Evolutionary conservation across 2,797 vertebrate species (phyloP).

Genomic region (Delichon dasypus): DNA sequence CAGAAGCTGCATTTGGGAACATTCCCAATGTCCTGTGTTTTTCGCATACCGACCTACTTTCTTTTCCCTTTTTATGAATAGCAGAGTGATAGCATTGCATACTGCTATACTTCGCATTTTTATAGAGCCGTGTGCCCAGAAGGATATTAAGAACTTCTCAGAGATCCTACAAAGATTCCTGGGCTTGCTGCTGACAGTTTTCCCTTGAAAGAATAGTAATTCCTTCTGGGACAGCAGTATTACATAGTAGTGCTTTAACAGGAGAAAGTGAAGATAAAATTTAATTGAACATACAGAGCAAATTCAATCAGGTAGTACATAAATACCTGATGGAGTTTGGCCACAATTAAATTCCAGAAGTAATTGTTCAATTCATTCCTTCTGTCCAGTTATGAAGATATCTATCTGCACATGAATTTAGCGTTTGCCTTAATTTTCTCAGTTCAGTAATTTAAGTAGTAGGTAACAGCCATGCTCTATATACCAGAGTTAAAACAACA

Average conservation of each 20-base stretch:
- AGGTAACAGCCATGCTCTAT: background rate
- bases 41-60: background rate
- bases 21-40: background rate
- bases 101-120: background rate
- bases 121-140: background rate
- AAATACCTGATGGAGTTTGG: background rate
- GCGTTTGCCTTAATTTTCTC: background rate
- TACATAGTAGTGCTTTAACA: background rate
- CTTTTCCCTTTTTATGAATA: background rate
- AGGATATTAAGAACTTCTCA: background rate
- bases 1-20: background rate
- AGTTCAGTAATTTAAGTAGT: background rate
- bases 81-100: background rate
- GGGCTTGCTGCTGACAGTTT: slow-evolving; percentile 2
- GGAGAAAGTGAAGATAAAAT: slow-evolving; percentile 8
- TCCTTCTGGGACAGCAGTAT: background rate
- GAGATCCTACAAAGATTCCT: background rate
- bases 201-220: background rate
- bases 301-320: background rate
- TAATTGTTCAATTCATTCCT: background rate
- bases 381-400: background rate
- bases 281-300: slow-evolving; percentile 15
- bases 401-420: background rate
- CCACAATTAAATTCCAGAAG: background rate
- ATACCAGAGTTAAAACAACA: background rate